Base-by-base conservation (phyloP, 2,113 vertebrate genomes). In the Chinchilla lanigera region DNA sequence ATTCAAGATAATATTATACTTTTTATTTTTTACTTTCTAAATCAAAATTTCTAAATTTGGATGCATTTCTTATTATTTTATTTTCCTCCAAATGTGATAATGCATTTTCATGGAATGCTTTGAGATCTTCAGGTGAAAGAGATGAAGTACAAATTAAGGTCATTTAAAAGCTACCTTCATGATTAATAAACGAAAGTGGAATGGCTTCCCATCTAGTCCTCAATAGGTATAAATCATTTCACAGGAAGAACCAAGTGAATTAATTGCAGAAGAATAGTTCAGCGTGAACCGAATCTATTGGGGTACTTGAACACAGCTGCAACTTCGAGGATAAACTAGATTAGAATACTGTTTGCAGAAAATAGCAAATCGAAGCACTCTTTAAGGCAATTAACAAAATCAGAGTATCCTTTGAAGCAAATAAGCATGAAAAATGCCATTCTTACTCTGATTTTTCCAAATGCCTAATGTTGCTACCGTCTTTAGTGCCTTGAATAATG, bases 331-430 rank as follows among this genome's bases (percentile, higher is more conserved):
- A 73, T 95, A 97, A 95, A 95, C 98, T 97, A 41, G 67, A 97
- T 95, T 95, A 97, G 97, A 98, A 95, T 61, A 44, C 92, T 97
- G 97, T 98, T 98, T 98, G 98, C n/a, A 97, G 98, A 98, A 98
- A 98, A 97, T 96, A 98, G 97, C 89, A 97, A 98, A 98, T 97
- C 71, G 67, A 92, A 98, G 94, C 95, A 95, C 98, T 98, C 98
- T 97, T 97, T 94, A 96, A 96, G 95, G 98, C 98, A 98, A 98
- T 98, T 98, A 98, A 96, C 93, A 96, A 98, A 98, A 98, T 97
- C 98, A 98, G 98, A 98, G 98, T 97, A 95, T 96, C 97, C 95
- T 98, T 97, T 97, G 97, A 98, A 92, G 95, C 97, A 98, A 91
- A 98, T 95, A 96, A 96, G 95, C 97, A 81, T 73, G 95, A 90